These are phyloP conservation scores for Xiphophorus birchmanni DNA, from an alignment of 2,797 vertebrate genomes.

Conservation along the genomic window DNA sequence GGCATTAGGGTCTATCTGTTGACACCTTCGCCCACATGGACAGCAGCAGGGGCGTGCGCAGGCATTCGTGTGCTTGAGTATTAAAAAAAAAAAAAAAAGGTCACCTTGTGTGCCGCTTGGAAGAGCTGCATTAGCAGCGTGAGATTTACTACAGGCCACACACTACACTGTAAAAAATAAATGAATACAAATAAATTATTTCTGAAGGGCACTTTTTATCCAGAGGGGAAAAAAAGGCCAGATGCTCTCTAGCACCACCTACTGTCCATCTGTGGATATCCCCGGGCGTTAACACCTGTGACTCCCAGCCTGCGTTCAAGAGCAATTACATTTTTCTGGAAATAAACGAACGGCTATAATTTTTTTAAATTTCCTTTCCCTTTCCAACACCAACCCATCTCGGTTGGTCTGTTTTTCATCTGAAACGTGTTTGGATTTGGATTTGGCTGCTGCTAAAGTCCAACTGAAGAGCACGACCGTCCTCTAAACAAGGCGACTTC, in stretches of 20 bases:
- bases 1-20: slow-evolving; percentile 53
- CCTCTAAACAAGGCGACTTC: slow-evolving; percentile 48
- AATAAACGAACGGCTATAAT: slow-evolving; percentile 43
- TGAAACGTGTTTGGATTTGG: slow-evolving; percentile 40
- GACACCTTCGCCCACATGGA: slow-evolving; percentile 55
- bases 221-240: no score
- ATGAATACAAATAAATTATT: no score
- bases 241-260: no score
- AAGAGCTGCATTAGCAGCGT: no score
- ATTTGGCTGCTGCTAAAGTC: slow-evolving; percentile 47
- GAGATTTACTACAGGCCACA: no score
- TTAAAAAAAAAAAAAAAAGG: no score
- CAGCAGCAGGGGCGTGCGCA: no score
- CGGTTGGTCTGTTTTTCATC: slow-evolving; percentile 7
- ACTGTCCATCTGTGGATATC: no score
- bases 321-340: slow-evolving; percentile 5
- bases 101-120: no score
- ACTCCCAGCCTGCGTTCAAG: slow-evolving; percentile 18
- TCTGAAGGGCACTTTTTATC: no score
- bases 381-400: slow-evolving; percentile 2
- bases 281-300: slow-evolving; percentile 39
- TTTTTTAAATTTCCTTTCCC: neutral
- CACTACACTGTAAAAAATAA: no score
- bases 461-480: slow-evolving; percentile 44
- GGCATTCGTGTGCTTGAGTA: no score